Base-by-base conservation (phyloP, 2,113 vertebrate species). In the Hippopotamus amphibius region DNA sequence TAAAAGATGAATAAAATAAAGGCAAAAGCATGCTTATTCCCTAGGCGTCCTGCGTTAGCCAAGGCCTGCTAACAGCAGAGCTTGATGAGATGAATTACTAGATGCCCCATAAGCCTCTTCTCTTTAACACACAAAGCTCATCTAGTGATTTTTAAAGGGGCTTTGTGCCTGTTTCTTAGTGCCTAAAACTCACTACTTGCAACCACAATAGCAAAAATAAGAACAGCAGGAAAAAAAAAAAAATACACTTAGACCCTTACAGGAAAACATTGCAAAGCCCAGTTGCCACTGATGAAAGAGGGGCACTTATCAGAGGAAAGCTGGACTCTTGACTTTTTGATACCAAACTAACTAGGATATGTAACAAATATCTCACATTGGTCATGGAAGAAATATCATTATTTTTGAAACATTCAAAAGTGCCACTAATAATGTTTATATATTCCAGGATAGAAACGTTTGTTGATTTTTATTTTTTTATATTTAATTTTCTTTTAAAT, bases 61-160 rank as follows among this genome's bases (percentile, higher is more conserved):
- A 97, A 98, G 93, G 91, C 84, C 87, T 90, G 77, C 77, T 74
- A 89, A 65, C 41, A 92, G 69, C 28, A 95, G 89, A 92, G 79
- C 97, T 97, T 94, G 97, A 92, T 85, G 50, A 88, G 90, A 80
- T 95, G 97, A 98, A 98, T 96, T 97, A 43, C 84, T 95, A 94
- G 87, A 65, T 96, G 50, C 69, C 88, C 96, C 77, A 90, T 83
- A 98, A 89, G 55, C 66, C n/a, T 50, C 95, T 97, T 93, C 94
- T 94, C 96, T 96, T 97, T 88, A 96, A 63, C 43, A 95, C 9
- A 79, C n/a, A 90, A 92, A 61, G 63, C 86, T 88, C 93, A 87
- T 94, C 55, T 28, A 88, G 84, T 90, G 94, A 97, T 96, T 94
- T 87, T 93, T 95, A 96, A 97, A 98, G 80, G 89, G 22, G 96